Evolutionary conservation across 2,888 invertebrate genomes (phyloP), one percentile per base, ranked within the genome.

Genomic region (Galeopsomyia nigrocyanea): DNA sequence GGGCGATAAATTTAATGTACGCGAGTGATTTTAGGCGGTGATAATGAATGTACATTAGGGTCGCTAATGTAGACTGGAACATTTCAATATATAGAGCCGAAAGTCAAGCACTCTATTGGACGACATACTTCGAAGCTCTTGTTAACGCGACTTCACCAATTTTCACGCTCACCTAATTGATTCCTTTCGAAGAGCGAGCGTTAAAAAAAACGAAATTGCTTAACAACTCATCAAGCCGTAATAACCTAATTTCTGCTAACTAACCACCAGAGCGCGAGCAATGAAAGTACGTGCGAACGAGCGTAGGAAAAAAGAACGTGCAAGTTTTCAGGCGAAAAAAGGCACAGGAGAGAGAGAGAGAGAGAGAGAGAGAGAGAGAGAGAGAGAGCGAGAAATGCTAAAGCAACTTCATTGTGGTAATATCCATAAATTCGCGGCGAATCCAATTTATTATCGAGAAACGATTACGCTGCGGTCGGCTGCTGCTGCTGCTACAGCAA

Each of bases 401-500:
- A 16, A 19, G 65, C 55, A 51, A 67, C 58, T 67, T 70, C 64
- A 62, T 57, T 71, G 62, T 22, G 55, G 31, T 60, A 61, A 67
- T 72, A 70, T 69, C 63, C 63, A 31, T 63, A 68, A 75, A 70
- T 57, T 72, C 50, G 47, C 19, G 19, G 39, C 21, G 50, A 49
- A 68, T 66, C 70, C 55, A 73, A 73, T 74, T 76, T 71, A 75
- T 72, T 74, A 78, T 76, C 73, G 71, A 68, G 58, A 75, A 77
- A 75, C 70, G 73, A 77, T 77, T 77, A 77, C 67, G 50, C 53
- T 13, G 22, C 21, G 17, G 39, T 39, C 39, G 39, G 13, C 17
- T 21, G 14, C 1, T n/a, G 39, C 57, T 55, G 26, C n/a, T 22
- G 7, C 57, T 55, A 22, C n/a, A 22, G 7, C n/a, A 22, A 56